Percentiles rank a stretch among this genome's conserved stretches.
phyloP scores from a whole-genome alignment of 2,888 invertebrate species.

The Shargacucullia verbasci region DNA sequence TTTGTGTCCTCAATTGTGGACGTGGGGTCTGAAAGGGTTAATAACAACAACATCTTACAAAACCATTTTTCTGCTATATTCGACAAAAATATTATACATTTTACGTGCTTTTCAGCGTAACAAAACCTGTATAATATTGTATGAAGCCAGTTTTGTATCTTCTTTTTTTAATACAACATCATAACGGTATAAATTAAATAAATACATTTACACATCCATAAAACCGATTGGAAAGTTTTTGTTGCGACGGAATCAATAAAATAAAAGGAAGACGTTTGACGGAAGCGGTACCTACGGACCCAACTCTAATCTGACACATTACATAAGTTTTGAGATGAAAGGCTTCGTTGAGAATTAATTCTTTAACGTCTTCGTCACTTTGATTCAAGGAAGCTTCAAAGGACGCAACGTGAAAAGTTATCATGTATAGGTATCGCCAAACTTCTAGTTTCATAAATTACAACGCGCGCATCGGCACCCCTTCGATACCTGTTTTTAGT shows the following conservation, averaged over 20 bases:
- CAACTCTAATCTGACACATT: constrained; percentile 16
- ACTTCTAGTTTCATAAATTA: no score
- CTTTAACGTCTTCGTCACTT: constrained; percentile 18
- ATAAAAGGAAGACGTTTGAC: constrained; percentile 60
- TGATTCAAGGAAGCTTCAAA: neutral
- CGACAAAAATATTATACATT: neutral
- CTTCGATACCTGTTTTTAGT: no score
- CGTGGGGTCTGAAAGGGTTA: no score
- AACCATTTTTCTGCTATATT: constrained; percentile 17
- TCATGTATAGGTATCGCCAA: no score
- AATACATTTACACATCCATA: constrained; percentile 42
- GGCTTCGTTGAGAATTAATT: constrained; percentile 6
- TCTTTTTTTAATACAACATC: constrained; percentile 26
- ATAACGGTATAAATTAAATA: constrained; percentile 50
- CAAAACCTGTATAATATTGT: no score
- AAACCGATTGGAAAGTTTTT: constrained; percentile 57
- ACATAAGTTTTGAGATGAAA: constrained; percentile 21
- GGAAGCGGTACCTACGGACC: constrained; percentile 53
- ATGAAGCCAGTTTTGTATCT: neutral
- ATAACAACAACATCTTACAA: constrained; percentile 11
- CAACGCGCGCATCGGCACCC: no score
- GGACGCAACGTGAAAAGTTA: no score
- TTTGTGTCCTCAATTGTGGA: no score
- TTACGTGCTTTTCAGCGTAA: no score
- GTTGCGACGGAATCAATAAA: constrained; percentile 49